These are phyloP conservation scores for Rallus limicola DNA, from an alignment of 2,113 vertebrate genomes.

Conservation along the genomic window DNA sequence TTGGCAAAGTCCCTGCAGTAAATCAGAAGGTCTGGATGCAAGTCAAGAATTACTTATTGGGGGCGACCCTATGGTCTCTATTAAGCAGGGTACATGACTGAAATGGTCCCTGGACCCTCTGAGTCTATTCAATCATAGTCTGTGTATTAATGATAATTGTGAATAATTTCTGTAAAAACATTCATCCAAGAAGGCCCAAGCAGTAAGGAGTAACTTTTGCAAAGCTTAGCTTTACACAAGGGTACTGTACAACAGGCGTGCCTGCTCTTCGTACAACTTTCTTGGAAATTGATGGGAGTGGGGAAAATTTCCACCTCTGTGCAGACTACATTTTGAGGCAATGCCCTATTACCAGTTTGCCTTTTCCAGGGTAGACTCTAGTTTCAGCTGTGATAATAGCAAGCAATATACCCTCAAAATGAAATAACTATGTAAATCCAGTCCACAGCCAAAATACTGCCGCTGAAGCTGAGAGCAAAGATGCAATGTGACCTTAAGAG, in stretches of 20 bases:
- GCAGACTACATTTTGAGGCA: not conserved
- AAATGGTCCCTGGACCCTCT: not conserved
- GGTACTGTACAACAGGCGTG: not conserved
- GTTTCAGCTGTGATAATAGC: not conserved
- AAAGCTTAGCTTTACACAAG: not conserved
- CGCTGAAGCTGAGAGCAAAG: not conserved
- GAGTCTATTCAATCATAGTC: not conserved
- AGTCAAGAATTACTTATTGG: not conserved
- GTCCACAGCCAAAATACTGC: not conserved
- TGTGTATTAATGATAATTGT: not conserved
- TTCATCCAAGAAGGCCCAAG: not conserved
- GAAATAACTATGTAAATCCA: not conserved
- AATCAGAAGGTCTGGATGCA: not conserved
- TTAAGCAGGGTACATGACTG: not conserved
- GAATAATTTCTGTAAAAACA: slow-evolving; percentile 1
- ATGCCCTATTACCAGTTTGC: not conserved
- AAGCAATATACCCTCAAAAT: not conserved
- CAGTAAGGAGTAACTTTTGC: not conserved
- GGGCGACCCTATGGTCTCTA: not conserved
- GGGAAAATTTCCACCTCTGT: not conserved
- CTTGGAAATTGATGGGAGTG: not conserved
- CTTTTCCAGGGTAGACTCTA: not conserved
- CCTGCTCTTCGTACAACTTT: not conserved
- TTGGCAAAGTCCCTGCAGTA: not conserved
- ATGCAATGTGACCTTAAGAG: not conserved